These are phyloP conservation scores for Numenius arquata DNA, from an alignment of 2,113 vertebrate genomes.

Conservation along the genomic window DNA sequence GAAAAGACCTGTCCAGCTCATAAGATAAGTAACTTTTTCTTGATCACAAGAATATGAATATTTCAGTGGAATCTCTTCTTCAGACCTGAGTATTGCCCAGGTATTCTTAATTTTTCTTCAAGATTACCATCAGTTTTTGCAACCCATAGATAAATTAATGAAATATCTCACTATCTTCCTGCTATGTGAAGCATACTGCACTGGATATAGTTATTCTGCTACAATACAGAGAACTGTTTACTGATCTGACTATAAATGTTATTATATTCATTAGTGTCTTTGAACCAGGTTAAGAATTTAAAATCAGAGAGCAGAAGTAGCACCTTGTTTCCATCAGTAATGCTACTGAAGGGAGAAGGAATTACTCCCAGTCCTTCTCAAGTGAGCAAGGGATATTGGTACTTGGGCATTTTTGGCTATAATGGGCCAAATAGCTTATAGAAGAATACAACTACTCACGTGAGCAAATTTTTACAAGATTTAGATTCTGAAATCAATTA, in stretches of 20 bases:
- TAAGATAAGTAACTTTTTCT: constrained; percentile 17
- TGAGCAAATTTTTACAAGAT: background rate
- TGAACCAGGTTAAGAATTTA: background rate
- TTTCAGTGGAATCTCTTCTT: background rate
- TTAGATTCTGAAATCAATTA: background rate
- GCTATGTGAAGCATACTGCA: background rate
- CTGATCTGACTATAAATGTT: background rate
- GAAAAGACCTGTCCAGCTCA: constrained; percentile 30
- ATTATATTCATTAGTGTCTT: background rate
- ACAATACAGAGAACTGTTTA: background rate
- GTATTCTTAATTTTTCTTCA: background rate
- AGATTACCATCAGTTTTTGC: background rate
- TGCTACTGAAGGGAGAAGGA: background rate
- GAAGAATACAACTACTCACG: background rate
- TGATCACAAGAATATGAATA: background rate
- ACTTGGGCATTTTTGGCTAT: background rate
- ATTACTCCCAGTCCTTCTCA: background rate
- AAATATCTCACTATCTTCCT: background rate
- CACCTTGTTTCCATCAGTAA: background rate
- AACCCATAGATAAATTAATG: background rate
- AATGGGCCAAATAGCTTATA: background rate
- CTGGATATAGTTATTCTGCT: background rate
- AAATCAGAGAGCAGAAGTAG: background rate
- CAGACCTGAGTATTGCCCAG: background rate
- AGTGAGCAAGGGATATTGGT: background rate